Evolutionary conservation across 1,140 invertebrate genomes (phyloP).

Genomic region (Acromyrmex heyeri): DNA sequence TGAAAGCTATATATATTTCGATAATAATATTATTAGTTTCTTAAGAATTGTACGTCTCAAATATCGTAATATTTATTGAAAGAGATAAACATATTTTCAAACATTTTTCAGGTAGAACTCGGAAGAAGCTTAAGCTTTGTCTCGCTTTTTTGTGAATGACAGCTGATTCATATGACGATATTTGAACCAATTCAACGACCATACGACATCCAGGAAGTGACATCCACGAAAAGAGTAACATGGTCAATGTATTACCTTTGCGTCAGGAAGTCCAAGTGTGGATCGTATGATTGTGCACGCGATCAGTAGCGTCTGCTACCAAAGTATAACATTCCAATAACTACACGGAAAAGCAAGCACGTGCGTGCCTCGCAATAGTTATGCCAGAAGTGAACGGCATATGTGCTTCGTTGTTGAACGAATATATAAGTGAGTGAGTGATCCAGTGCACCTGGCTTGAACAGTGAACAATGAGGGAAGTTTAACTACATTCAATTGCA

Average conservation of each 20-base stretch:
- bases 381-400: constrained; percentile 58
- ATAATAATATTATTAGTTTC: neutral
- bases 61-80: neutral
- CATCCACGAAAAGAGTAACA: constrained; percentile 40
- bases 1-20: neutral
- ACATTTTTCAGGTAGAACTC: neutral
- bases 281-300: constrained; percentile 28
- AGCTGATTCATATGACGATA: constrained; percentile 8
- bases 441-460: constrained; percentile 59
- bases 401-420: constrained; percentile 60
- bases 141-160: neutral
- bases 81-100: neutral
- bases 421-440: constrained; percentile 59
- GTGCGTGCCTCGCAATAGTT: constrained; percentile 60
- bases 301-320: constrained; percentile 32
- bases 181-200: constrained; percentile 31
- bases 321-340: constrained; percentile 57
- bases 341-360: constrained; percentile 54
- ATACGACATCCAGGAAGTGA: constrained; percentile 36
- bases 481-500: constrained; percentile 15
- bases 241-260: constrained; percentile 8
- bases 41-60: neutral
- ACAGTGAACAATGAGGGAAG: constrained; percentile 60
- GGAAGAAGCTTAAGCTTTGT: neutral
- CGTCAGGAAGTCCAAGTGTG: constrained; percentile 39